Evolutionary conservation across 1,140 invertebrate genomes (phyloP).

Genomic region (roundworm (Caenorhabditis elegans)): DNA sequence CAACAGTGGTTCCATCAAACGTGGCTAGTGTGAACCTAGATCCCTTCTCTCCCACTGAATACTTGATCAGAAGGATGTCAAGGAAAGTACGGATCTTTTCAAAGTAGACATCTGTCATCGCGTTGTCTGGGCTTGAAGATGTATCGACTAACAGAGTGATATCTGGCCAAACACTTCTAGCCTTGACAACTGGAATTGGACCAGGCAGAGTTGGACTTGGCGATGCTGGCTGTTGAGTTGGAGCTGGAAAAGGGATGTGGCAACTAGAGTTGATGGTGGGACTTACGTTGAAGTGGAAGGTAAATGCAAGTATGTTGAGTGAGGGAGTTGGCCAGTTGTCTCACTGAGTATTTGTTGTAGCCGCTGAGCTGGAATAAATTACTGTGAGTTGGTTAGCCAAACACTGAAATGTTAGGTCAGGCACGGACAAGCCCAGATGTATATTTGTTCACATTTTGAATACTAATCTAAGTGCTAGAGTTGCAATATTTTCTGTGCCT

Average conservation of each 20-base stretch:
- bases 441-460: no score
- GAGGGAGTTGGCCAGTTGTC: background rate
- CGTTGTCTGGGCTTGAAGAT: background rate
- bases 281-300: background rate
- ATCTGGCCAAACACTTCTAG: slow-evolving; percentile 36
- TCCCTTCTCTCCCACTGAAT: background rate
- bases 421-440: no score
- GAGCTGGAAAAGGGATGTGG: background rate
- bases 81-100: slow-evolving; percentile 10
- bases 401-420: no score
- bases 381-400: no score
- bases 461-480: no score
- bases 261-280: background rate
- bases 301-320: background rate
- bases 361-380: background rate
- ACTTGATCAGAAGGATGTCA: slow-evolving; percentile 17
- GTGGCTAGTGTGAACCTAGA: slow-evolving; percentile 15
- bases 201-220: slow-evolving; percentile 29
- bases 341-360: background rate
- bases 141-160: slow-evolving; percentile 21
- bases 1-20: background rate
- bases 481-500: no score
- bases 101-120: background rate
- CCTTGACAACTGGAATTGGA: slow-evolving; percentile 29
- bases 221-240: background rate